Evolutionary conservation across 2,113 vertebrate species (phyloP).

Genomic region (Thryonomys swinderianus): DNA sequence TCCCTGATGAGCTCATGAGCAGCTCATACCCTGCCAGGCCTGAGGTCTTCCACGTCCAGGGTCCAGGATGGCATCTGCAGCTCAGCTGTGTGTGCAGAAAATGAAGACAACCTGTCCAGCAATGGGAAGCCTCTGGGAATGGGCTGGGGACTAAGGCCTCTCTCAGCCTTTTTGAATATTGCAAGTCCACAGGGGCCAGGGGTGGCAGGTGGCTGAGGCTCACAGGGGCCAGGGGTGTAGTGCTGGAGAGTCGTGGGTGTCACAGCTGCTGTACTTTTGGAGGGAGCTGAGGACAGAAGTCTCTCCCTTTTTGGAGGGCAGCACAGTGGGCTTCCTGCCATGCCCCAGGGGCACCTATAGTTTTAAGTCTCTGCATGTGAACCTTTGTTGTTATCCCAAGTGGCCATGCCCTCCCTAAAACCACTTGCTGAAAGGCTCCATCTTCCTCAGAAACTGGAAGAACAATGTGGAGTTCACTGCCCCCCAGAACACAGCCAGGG

Average conservation of each 20-base stretch:
- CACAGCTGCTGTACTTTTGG: neutral
- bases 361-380: neutral
- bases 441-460: neutral
- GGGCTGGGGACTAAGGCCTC: neutral
- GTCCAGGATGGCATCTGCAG: neutral
- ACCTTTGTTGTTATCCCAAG: neutral
- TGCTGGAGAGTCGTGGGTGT: too few species aligned
- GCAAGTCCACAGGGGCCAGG: neutral
- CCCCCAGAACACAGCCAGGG: too few species aligned
- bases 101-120: rapidly evolving
- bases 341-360: neutral
- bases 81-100: neutral
- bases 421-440: neutral
- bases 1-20: neutral
- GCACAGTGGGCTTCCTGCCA: neutral
- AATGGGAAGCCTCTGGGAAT: neutral
- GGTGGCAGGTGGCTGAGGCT: neutral
- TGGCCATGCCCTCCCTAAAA: neutral
- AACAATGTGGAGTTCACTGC: rapidly evolving
- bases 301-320: neutral
- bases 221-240: rapidly evolving
- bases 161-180: neutral
- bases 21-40: neutral
- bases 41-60: neutral
- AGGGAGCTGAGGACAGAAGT: neutral